Base-by-base conservation (phyloP, 2,888 invertebrate species). In the Tuta absoluta region DNA sequence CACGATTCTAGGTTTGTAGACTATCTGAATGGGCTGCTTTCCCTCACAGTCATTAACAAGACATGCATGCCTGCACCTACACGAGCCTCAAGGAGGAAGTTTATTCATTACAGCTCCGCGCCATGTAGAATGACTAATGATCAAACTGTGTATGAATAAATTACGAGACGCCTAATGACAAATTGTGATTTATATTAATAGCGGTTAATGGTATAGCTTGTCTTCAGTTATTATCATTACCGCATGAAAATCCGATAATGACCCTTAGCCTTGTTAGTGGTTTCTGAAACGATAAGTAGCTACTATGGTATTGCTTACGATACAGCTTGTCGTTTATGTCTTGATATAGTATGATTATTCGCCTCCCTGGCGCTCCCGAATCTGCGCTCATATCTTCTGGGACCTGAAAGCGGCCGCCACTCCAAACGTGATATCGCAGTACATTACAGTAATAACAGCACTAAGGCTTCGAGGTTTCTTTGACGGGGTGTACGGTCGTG, bases 371-470 rank as follows among this genome's bases (percentile, higher is more conserved):
- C 48, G 56, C 48, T 62, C 48, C 58, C 66, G 64, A 64, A 64
- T 68, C 64, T 64, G 66, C 63, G 69, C 70, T 68, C 67, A 68
- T 70, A 69, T 66, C 72, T 72, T 68, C 71, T 67, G 63, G 65
- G 58, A 72, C 73, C 71, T 75, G 77, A 80, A 77, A 81, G 67
- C 66, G 64, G 76, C 77, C 73, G 69, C 76, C 80, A 76, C 83
- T 84, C 81, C 75, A 82, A 81, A 82, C 81, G 82, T 77, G 85
- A 83, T 87, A 87, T 84, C 81, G 79, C 80, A 80, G 84, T 86
- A 86, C 86, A 87, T 88, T 88, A 89, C 89, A 89, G 84, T 87
- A 87, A 90, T 91, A 91, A 90, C 85, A 84, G 81, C 80, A 86
- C 87, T 45, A 45, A 45, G 45, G 45, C 45, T 86, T 82, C 75